These are phyloP conservation scores for Melikaiella ostensackeni DNA, from an alignment of 2,888 invertebrate genomes.

Conservation along the genomic window DNA sequence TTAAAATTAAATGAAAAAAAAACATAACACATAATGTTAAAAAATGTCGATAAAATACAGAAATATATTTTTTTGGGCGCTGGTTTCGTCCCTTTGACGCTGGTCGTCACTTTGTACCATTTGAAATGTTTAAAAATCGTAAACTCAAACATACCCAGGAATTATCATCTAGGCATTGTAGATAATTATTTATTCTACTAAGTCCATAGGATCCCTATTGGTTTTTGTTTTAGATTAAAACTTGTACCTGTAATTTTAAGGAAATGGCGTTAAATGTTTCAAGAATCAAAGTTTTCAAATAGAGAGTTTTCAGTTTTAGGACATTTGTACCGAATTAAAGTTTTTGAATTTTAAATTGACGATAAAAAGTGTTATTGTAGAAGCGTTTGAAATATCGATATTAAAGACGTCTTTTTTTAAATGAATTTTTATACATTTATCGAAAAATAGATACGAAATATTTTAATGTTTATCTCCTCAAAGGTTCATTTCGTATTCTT, in stretches of 20 bases:
- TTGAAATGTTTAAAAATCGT: background rate
- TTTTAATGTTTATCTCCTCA: no score
- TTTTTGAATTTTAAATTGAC: background rate
- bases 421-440: no score
- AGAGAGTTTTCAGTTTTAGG: background rate
- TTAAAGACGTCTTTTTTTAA: no score
- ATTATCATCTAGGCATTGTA: background rate
- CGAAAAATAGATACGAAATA: no score
- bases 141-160: background rate
- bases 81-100: conserved; percentile 64
- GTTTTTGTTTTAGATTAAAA: background rate
- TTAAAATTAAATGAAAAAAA: conserved; percentile 25
- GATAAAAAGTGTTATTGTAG: no score
- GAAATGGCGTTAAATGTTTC: background rate
- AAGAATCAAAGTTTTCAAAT: background rate
- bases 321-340: background rate
- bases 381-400: no score
- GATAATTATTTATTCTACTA: background rate
- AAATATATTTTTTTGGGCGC: conserved; percentile 55
- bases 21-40: conserved; percentile 13
- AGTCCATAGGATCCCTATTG: background rate
- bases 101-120: conserved; percentile 58
- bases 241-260: background rate
- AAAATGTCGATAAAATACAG: conserved; percentile 16
- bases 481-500: no score